Evolutionary conservation across 2,797 vertebrate species (phyloP).

Genomic region (Syndactyla subalaris): DNA sequence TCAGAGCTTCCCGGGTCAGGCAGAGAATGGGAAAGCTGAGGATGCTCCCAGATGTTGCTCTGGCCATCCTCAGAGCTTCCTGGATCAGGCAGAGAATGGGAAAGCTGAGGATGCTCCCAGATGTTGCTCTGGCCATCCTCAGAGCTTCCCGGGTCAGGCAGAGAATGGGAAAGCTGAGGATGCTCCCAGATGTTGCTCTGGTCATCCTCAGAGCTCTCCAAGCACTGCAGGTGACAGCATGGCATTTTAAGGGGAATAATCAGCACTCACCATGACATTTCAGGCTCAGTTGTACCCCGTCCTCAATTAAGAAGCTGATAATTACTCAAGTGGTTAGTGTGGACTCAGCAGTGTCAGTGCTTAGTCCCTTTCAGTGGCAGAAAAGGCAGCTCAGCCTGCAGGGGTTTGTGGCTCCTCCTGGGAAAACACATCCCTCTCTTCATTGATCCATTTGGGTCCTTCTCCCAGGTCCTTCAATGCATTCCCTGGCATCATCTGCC

Average conservation of each 20-base stretch:
- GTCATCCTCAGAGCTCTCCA: not conserved
- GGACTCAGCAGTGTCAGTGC: not conserved
- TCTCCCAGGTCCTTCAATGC: not conserved
- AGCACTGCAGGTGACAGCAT: not conserved
- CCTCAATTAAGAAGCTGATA: not conserved
- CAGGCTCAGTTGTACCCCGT: not conserved
- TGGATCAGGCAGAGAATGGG: too few species aligned
- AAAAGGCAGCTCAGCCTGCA: not conserved
- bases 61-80: too few species aligned
- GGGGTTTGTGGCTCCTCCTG: not conserved
- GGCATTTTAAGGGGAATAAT: not conserved
- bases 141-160: not conserved
- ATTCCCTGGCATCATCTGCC: not conserved
- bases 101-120: too few species aligned
- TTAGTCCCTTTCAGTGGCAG: not conserved
- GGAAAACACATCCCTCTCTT: not conserved
- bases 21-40: not conserved
- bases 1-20: too few species aligned
- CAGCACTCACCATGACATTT: not conserved
- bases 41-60: too few species aligned
- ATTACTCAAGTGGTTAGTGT: not conserved
- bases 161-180: not conserved
- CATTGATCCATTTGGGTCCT: not conserved
- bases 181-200: not conserved
- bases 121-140: not conserved